Evolutionary conservation across 2,888 invertebrate genomes (phyloP).

Genomic region (Amblyjoppa fuscipennis): DNA sequence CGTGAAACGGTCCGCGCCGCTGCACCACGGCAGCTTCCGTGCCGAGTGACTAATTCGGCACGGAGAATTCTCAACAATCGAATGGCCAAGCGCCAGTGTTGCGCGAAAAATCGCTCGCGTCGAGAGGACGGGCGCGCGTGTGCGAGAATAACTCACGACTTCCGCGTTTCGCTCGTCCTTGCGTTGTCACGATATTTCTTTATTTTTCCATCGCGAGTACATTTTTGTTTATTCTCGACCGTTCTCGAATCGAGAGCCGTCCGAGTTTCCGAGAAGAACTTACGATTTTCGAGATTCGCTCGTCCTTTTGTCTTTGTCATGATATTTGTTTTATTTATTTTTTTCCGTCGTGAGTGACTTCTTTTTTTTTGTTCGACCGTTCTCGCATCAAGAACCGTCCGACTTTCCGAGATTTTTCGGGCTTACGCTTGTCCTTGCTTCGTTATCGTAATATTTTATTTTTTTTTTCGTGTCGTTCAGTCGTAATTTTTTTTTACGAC

Average conservation of each 20-base stretch:
- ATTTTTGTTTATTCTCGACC: too few relatives aligned
- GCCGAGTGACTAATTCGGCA: conserved; percentile 47
- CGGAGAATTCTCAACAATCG: conserved; percentile 43
- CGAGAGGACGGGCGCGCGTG: background rate
- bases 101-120: conserved; percentile 22
- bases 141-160: background rate
- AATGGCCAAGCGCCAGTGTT: conserved; percentile 64
- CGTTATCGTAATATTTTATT: background rate
- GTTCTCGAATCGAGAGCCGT: too few relatives aligned
- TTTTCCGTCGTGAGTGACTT: background rate
- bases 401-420: background rate
- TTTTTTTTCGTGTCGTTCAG: background rate
- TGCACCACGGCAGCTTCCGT: background rate
- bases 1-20: background rate
- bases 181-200: background rate
- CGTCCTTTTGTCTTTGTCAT: background rate
- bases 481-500: background rate
- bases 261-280: background rate
- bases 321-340: background rate
- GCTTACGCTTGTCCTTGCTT: too few relatives aligned
- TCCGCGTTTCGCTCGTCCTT: background rate
- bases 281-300: background rate
- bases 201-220: background rate
- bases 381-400: conserved; percentile 4
- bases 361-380: background rate